Conservation (phyloP, 2,113 vertebrate species). For the Eulacestoma nigropectus region DNA sequence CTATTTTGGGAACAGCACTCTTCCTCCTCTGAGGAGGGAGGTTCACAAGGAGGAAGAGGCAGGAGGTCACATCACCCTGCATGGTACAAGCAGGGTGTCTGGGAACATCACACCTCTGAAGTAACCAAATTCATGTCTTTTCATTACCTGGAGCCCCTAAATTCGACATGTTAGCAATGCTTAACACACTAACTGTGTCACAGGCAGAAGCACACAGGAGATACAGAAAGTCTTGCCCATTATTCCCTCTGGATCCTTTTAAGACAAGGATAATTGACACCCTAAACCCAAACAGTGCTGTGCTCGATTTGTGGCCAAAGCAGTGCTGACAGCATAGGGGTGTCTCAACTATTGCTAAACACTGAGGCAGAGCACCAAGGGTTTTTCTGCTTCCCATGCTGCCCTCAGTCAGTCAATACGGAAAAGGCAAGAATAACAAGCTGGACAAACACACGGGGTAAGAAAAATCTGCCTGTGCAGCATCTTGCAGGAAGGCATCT, state of each 20-base stretch:
- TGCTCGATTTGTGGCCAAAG: background rate
- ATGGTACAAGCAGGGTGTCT: background rate
- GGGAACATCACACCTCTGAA: background rate
- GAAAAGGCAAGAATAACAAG: background rate
- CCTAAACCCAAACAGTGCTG: background rate
- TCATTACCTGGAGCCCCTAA: background rate
- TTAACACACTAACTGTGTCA: background rate
- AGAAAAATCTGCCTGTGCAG: background rate
- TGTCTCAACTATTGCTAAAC: background rate
- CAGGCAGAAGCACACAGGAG: background rate
- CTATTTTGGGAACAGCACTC: background rate
- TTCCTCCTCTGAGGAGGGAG: background rate
- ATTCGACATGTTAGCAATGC: background rate
- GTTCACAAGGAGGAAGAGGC: background rate
- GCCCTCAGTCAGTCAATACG: rapidly evolving
- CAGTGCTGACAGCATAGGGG: background rate
- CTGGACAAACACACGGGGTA: background rate
- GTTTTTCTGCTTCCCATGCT: background rate
- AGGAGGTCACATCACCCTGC: background rate
- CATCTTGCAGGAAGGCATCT: background rate
- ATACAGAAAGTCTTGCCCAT: background rate
- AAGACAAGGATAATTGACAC: background rate
- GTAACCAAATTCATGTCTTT: background rate
- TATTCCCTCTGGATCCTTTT: background rate
- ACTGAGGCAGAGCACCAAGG: background rate